phyloP scores from a whole-genome alignment of 2,797 vertebrate species.

The Coregonus suidteri region DNA sequence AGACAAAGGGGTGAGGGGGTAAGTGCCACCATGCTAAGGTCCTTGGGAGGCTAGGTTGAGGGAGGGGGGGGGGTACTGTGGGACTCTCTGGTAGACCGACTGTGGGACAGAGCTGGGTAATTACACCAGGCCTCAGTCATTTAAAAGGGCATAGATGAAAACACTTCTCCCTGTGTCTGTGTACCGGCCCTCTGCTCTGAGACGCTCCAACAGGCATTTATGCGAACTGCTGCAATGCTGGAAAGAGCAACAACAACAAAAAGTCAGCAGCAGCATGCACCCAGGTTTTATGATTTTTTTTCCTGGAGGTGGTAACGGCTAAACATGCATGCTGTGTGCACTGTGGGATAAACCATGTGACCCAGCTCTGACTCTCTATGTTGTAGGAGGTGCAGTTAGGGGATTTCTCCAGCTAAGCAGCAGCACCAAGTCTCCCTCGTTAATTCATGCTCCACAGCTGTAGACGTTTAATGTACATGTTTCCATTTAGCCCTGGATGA shows the following conservation, averaged over 20 bases:
- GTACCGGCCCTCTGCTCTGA: conserved; percentile 10
- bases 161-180: conserved; percentile 5
- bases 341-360: not conserved
- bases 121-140: conserved; percentile 10
- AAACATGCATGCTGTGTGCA: not conserved
- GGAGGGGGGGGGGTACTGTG: not conserved
- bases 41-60: not conserved
- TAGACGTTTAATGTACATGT: conserved; percentile 53
- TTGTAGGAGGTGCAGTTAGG: not conserved
- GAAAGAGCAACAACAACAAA: not conserved
- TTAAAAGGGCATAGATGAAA: conserved; percentile 25
- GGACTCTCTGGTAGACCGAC: not conserved
- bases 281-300: conserved; percentile 7
- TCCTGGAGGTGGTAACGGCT: conserved; percentile 17
- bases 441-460: conserved; percentile 39
- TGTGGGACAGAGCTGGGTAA: not conserved
- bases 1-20: not conserved
- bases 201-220: conserved; percentile 8
- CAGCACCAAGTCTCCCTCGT: conserved; percentile 12
- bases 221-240: not conserved
- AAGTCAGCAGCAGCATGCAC: not conserved
- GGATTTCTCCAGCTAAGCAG: conserved; percentile 5
- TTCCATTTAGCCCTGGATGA: conserved; percentile 48
- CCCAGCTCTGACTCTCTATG: conserved; percentile 5
- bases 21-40: not conserved